Evolutionary conservation across 2,113 vertebrate genomes (phyloP).

Genomic region (Alces alces): DNA sequence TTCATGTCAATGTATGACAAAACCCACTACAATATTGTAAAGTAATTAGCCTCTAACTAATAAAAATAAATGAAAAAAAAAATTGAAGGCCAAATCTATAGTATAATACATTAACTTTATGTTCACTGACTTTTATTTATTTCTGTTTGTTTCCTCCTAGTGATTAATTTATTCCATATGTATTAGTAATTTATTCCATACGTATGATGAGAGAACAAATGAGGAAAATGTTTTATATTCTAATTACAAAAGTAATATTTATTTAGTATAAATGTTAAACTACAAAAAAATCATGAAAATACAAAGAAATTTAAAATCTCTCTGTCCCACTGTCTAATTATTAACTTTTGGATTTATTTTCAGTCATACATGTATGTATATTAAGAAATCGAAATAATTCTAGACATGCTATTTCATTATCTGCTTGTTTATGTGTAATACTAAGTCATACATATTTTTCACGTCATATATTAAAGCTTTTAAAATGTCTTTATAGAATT

Average conservation of each 20-base stretch:
- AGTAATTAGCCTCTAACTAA: too few relatives aligned
- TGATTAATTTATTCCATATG: neutral
- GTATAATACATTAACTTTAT: conserved; percentile 5
- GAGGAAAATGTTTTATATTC: neutral
- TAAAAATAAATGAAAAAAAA: too few relatives aligned
- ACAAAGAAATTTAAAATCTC: conserved; percentile 22
- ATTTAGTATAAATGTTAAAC: conserved; percentile 1
- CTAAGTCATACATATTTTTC: neutral
- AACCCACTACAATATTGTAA: too few relatives aligned
- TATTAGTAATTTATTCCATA: neutral
- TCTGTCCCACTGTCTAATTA: neutral
- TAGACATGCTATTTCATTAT: neutral
- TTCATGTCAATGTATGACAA: too few relatives aligned
- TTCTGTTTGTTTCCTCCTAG: neutral
- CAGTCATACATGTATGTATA: neutral
- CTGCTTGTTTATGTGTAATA: neutral
- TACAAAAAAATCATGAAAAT: neutral
- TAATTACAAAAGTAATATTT: neutral
- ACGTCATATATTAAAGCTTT: neutral
- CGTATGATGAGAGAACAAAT: neutral
- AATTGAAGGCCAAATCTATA: conserved; percentile 25
- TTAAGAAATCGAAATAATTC: neutral
- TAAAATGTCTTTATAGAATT: neutral
- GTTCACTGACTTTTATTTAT: neutral
- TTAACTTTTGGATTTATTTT: neutral